Conservation (phyloP, 2,113 vertebrate genomes). For the Notechis scutatus region DNA sequence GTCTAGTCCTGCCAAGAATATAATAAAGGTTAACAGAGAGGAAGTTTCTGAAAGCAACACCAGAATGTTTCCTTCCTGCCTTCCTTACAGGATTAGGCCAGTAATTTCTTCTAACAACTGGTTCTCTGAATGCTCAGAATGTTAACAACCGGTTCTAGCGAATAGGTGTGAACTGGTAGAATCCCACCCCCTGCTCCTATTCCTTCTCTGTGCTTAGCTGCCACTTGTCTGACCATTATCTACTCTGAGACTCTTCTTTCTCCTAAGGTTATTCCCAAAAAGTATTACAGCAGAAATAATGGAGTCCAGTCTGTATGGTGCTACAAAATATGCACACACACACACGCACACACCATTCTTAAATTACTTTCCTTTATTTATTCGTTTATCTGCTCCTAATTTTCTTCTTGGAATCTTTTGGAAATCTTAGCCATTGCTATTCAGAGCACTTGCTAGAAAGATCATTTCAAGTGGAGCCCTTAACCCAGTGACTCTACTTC, state of each 20-base stretch:
- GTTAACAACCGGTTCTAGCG: too few relatives aligned
- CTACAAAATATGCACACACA: not conserved
- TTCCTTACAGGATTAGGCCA: too few relatives aligned
- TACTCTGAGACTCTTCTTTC: not conserved
- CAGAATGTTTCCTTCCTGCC: too few relatives aligned
- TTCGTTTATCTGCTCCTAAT: not conserved
- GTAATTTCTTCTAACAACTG: too few relatives aligned
- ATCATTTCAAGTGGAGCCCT: slow-evolving; percentile 20
- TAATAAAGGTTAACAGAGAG: too few relatives aligned
- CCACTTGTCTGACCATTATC: not conserved
- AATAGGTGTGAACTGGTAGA: too few relatives aligned
- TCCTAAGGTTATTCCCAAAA: not conserved
- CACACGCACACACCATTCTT: not conserved
- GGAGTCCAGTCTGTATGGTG: not conserved
- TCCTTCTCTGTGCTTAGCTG: not conserved
- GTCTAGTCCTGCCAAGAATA: too few relatives aligned
- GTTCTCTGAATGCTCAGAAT: too few relatives aligned
- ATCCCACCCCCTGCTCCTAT: not conserved
- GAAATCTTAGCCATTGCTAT: slow-evolving; percentile 1
- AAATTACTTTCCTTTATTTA: not conserved
- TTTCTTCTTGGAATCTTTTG: slow-evolving; percentile 6
- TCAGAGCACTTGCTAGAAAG: slow-evolving; percentile 5
- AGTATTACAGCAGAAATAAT: not conserved
- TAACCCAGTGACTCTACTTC: slow-evolving; percentile 8
- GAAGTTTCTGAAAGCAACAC: too few relatives aligned